Percentiles rank a stretch among this genome's conserved stretches.
Evolutionary conservation across 2,797 vertebrate genomes (phyloP).

Genomic region (Eurystomus glaucurus): DNA sequence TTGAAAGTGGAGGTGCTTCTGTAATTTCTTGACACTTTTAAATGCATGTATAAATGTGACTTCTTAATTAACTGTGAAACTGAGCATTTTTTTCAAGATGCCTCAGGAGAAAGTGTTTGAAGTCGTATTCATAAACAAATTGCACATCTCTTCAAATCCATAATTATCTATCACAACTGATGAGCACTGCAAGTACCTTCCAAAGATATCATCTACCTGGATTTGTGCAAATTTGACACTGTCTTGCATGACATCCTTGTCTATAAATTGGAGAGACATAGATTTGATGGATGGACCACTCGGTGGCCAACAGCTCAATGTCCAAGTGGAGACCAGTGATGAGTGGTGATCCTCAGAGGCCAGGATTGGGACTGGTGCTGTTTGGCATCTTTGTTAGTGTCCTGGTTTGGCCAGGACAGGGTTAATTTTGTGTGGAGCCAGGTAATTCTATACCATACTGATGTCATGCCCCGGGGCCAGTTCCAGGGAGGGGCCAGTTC

Average conservation of each 20-base stretch:
- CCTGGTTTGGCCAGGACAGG: too few relatives aligned
- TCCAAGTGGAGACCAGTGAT: background rate
- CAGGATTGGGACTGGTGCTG: background rate
- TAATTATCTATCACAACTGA: background rate
- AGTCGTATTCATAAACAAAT: background rate
- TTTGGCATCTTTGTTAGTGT: background rate
- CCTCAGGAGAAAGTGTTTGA: background rate
- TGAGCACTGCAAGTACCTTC: background rate
- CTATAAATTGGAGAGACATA: background rate
- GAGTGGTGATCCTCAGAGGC: background rate
- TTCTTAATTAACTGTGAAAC: slow-evolving; percentile 25
- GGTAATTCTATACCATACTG: too few relatives aligned
- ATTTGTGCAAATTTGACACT: background rate
- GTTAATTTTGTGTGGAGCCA: too few relatives aligned
- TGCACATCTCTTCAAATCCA: background rate
- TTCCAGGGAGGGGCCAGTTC: too few relatives aligned
- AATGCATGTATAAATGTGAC: background rate
- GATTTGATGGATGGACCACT: background rate
- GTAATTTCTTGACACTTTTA: background rate
- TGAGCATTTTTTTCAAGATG: background rate
- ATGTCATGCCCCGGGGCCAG: too few relatives aligned
- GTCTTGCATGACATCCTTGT: background rate
- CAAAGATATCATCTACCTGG: background rate
- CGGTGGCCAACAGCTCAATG: background rate
- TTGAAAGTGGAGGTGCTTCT: background rate